Evolutionary conservation across 2,797 vertebrate species (phyloP), one percentile per base, ranked within the genome.

Genomic region (Alfaro cultratus): DNA sequence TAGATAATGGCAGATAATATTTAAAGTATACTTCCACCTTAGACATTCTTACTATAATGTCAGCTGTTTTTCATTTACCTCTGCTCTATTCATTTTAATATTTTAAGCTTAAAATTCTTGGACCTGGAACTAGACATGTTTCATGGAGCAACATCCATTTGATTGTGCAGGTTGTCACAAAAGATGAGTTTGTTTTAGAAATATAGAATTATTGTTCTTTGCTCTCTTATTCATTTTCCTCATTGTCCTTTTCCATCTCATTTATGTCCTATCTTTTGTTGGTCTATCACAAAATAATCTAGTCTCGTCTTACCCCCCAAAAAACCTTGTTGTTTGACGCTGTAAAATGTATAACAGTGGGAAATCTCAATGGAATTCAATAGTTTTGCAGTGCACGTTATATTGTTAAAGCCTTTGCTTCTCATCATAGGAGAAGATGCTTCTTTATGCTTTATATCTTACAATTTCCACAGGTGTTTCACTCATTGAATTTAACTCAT

Each of bases 401-500:
- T 12, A 26, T n/a, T 75, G 67, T 73, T 80, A n/a, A 49, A 26
- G 31, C 5, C 13, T 80, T 73, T n/a, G 36, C 60, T 18, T 83
- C 62, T 53, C 64, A 41, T 46, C 11, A 74, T 67, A 45, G 39
- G 21, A 31, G 6, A 16, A n/a, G 34, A 74, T 75, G 74, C 51
- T 41, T 62, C 3, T 49, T 62, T 60, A n/a, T 78, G 39, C 5
- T n/a, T 2, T 16, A 47, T 47, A 41, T n/a, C 1, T 4, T 21
- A 41, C 36, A 13, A 53, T 18, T 53, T 47, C 10, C 11, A 0
- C 31, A 16, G 71, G n/a, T 78, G 67, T 77, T 70, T 39, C 23
- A 13, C 26, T 39, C 9, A 18, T 64, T 68, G 21, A 68, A 79
- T 68, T 60, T 15, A 51, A 70, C 68, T 23, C 72, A 26, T 45